Percentiles rank a stretch among this genome's conserved stretches.
These are phyloP conservation scores for Drosophila sulfurigaster DNA, from an alignment of 1,140 invertebrate species.

Conservation along the genomic window DNA sequence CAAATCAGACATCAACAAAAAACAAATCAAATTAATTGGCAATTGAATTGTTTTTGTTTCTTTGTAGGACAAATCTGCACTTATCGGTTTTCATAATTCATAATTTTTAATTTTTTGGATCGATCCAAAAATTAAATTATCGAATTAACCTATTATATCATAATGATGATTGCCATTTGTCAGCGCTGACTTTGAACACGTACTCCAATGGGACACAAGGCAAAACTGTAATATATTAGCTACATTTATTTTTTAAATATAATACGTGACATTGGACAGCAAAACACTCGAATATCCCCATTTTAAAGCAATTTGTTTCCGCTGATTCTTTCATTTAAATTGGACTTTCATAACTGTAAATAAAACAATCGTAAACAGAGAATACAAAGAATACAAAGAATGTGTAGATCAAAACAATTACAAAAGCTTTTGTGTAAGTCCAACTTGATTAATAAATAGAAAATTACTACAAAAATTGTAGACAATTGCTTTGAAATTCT, in stretches of 20 bases:
- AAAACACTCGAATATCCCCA: neutral
- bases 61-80: neutral
- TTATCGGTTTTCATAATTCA: neutral
- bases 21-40: constrained; percentile 20
- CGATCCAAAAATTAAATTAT: constrained; percentile 17
- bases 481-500: no score
- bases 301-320: neutral
- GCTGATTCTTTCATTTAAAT: neutral
- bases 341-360: neutral
- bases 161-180: constrained; percentile 22
- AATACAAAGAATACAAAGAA: neutral
- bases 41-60: constrained; percentile 2
- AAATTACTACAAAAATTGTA: no score
- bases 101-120: neutral
- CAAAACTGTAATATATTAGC: constrained; percentile 5
- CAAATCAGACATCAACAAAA: constrained; percentile 18
- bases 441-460: neutral
- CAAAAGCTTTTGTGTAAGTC: neutral
- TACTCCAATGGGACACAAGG: constrained; percentile 14
- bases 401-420: constrained; percentile 1
- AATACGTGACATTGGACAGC: constrained; percentile 32
- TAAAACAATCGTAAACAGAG: neutral
- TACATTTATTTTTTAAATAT: constrained; percentile 7
- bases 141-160: constrained; percentile 39
- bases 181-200: constrained; percentile 31